These are phyloP conservation scores for Nemotelus nigrinus DNA, from an alignment of 2,888 invertebrate species.

Conservation along the genomic window DNA sequence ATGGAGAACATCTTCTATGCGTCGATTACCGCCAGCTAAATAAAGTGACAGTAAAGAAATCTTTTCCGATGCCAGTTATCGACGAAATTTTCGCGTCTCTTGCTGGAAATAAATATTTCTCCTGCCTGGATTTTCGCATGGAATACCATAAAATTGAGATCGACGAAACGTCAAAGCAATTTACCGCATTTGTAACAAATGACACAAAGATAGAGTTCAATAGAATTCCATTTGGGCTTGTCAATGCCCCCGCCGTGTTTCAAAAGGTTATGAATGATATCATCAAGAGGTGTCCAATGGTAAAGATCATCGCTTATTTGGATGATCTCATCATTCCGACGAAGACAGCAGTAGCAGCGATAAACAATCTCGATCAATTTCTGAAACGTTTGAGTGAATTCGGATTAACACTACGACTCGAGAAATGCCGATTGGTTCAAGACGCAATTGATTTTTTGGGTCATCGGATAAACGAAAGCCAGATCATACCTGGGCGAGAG, in stretches of 20 bases:
- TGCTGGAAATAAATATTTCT: background rate
- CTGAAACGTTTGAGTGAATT: too few relatives aligned
- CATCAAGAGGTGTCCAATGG: background rate
- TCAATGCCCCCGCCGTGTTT: too few relatives aligned
- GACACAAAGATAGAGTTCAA: background rate
- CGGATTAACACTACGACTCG: background rate
- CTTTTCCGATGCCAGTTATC: background rate
- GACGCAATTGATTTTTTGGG: too few relatives aligned
- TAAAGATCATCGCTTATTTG: background rate
- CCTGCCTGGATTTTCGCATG: background rate
- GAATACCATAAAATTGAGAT: background rate
- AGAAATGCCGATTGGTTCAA: too few relatives aligned
- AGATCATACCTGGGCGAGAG: too few relatives aligned
- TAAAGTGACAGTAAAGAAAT: background rate
- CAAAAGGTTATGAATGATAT: too few relatives aligned
- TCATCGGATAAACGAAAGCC: conserved; percentile 14
- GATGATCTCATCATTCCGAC: background rate
- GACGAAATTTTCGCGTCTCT: background rate
- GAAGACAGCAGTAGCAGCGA: too few relatives aligned
- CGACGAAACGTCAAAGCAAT: background rate
- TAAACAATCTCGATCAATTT: too few relatives aligned
- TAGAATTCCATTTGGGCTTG: too few relatives aligned
- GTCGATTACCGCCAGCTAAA: background rate
- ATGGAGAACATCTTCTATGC: background rate
- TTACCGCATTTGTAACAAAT: background rate